Evolutionary conservation across 2,888 invertebrate species (phyloP), one percentile per base, ranked within the genome.

Genomic region (Lasioglossum malachurum): DNA sequence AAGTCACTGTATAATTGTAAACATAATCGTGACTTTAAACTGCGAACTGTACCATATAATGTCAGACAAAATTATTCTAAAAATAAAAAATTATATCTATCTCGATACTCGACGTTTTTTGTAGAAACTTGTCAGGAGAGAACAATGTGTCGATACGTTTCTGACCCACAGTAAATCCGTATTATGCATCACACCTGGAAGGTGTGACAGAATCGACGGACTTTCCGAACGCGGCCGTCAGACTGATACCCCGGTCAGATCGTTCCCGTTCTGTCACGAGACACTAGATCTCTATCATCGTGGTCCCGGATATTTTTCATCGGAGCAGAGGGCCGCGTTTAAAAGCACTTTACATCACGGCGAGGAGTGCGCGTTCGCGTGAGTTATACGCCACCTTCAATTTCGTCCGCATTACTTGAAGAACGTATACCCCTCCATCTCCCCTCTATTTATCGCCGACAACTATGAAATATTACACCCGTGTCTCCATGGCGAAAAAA

Each of bases 321-420:
- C 57, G 53, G 14, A 23, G 16, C 44, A 35, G 76, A 38, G 49
- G 53, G 72, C 71, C 84, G 19, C 72, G 83, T 85, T 85, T 85
- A 85, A 83, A 83, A 85, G 72, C 84, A 79, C 79, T 83, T 83
- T 85, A 83, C 85, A 79, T 83, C 84, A 44, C 27, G 77, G 35
- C 57, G 41, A 19, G 57, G 67, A 31, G 78, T 74, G 57, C 69
- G 78, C 53, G 77, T 71, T 75, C 60, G 64, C 49, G 38, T 89
- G 82, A 89, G 83, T 89, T 89, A 89, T 83, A 75, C 53, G 83
- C 78, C 69, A 75, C 88, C 83, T 87, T 87, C 89, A 86, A 87
- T 89, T 89, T 83, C 89, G 78, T 85, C 49, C 71, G 83, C 75
- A 35, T 72, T 64, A 38, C 78, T 31, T n/a, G 41, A 76, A 69